Conservation (phyloP, 2,888 invertebrate genomes). For the Yponomeuta evonymella region DNA sequence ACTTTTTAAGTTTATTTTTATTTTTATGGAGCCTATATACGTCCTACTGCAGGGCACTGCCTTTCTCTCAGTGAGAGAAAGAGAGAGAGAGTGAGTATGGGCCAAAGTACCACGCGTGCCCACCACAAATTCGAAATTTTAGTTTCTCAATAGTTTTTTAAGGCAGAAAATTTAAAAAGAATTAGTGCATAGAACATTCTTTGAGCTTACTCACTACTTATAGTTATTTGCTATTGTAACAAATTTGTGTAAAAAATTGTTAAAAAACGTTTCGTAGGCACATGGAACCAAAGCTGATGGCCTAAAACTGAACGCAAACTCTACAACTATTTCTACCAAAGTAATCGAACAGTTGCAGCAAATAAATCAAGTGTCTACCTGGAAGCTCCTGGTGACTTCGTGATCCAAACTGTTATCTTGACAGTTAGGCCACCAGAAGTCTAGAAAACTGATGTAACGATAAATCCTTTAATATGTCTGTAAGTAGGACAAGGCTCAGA, state of each 20-base stretch:
- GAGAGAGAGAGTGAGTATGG: too few relatives aligned
- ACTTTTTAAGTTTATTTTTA: too few relatives aligned
- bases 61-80: too few relatives aligned
- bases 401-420: neutral
- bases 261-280: neutral
- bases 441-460: neutral
- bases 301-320: neutral
- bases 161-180: too few relatives aligned
- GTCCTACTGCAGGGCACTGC: too few relatives aligned
- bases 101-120: too few relatives aligned
- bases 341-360: conserved; percentile 8
- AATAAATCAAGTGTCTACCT: conserved; percentile 4
- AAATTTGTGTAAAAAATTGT: neutral
- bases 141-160: neutral
- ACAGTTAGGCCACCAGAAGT: neutral
- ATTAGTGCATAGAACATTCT: too few relatives aligned
- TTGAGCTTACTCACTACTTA: too few relatives aligned
- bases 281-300: neutral
- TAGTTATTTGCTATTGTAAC: too few relatives aligned
- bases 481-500: neutral
- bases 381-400: neutral
- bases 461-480: conserved; percentile 12
- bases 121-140: too few relatives aligned
- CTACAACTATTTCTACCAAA: conserved; percentile 16
- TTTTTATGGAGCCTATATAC: too few relatives aligned